Base-by-base conservation (phyloP, 2,113 vertebrate species). In the Taxidea taxus region DNA sequence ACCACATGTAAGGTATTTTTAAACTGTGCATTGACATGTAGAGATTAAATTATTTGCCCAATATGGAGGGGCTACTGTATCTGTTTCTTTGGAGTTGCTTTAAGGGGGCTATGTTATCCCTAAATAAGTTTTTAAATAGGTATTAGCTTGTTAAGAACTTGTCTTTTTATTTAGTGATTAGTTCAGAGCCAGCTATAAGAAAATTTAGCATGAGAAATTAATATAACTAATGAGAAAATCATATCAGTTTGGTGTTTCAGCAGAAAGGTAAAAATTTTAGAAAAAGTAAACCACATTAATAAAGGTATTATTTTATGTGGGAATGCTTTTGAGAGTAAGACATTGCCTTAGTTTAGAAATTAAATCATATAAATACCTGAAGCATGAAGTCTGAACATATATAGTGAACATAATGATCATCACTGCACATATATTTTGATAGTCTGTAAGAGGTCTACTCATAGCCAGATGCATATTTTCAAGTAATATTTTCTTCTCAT, bases 391-490 rank as follows among this genome's bases (percentile, higher is more conserved):
- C 70, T 78, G 98, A 97, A 97, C 96, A 91, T 86, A 89, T 98
- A 95, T 90, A 78, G 97, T 97, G 88, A 98, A 97, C 94, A 97
- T 74, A 96, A 95, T 97, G 97, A 97, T 95, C 96, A 98, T 96
- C 51, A 94, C 68, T 97, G 49, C 37, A 16, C 80, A 95, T 95
- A 92, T 92, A 98, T 97, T 95, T 98, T 96, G 91, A 92, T 98
- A 92, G 91, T 90, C 96, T 97, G 87, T 97, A 95, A 95, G 97
- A 97, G 94, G 94, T 97, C 95, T 97, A 93, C 96, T 96, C 94
- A 98, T 96, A 98, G 92, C 77, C 97, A 97, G 83, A 97, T 90
- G 75, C 96, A 94, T 98, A 97, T 97, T 98, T 98, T 98, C 94
- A 96, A 95, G 90, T 93, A 97, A 72, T 96, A 98, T 98, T 98